Evolutionary conservation across 2,888 invertebrate species (phyloP).

Genomic region (Melanostoma scalare): DNA sequence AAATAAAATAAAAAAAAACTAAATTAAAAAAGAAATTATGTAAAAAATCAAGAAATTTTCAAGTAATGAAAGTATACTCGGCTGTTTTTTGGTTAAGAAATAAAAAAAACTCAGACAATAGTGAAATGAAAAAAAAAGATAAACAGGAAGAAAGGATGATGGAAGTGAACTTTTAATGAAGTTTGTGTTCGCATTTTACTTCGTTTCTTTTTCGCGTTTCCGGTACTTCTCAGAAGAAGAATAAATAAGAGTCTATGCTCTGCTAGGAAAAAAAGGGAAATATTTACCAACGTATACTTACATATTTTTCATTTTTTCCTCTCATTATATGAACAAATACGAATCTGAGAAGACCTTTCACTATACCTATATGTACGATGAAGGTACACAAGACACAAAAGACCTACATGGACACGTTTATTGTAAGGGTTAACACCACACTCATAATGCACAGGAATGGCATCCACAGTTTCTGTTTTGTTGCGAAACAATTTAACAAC

Average conservation of each 20-base stretch:
- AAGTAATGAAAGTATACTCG: constrained; percentile 60
- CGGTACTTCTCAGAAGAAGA: constrained; percentile 58
- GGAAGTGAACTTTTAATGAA: constrained; percentile 71
- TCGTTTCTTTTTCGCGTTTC: constrained; percentile 56
- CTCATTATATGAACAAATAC: constrained; percentile 45
- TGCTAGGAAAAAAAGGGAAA: constrained; percentile 25
- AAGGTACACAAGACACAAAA: neutral
- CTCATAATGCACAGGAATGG: constrained; percentile 46
- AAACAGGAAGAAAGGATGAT: constrained; percentile 54
- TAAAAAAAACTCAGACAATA: constrained; percentile 10
- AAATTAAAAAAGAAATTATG: constrained; percentile 42
- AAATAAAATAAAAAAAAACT: constrained; percentile 7
- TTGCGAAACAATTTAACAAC: constrained; percentile 54
- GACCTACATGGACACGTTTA: constrained; percentile 26
- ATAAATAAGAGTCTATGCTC: neutral
- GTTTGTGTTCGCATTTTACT: constrained; percentile 68
- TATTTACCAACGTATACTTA: constrained; percentile 54
- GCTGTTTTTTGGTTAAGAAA: constrained; percentile 44
- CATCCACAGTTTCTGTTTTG: constrained; percentile 45
- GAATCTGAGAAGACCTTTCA: constrained; percentile 37
- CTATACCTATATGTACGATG: constrained; percentile 12
- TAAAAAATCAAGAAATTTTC: constrained; percentile 66
- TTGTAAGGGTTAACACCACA: constrained; percentile 28
- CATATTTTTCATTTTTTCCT: constrained; percentile 53
- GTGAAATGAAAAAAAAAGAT: neutral